Base-by-base conservation (phyloP, 2,888 invertebrate genomes). In the Pristionchus japonicus region DNA sequence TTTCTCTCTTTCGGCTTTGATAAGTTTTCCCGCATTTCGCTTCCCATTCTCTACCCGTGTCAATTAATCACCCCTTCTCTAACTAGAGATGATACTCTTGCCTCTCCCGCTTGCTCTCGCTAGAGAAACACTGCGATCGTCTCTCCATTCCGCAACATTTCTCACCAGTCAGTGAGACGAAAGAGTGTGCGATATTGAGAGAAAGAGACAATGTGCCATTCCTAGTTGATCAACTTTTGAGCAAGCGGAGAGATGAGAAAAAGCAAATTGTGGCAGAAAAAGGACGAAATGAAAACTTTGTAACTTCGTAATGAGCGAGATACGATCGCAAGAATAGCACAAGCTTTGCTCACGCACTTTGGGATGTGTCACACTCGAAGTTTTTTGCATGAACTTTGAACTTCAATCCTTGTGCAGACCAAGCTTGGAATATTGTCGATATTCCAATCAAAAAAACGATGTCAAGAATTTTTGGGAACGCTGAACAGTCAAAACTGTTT, bases 241-340 rank as follows among this genome's bases (percentile, higher is more conserved):
- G 77, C 27, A 77, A 77, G 77, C 77, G 77, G 27, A 47, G 43
- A 43, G 43, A 0, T 1, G 15, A 23, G 40, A 77, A 77, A 77
- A 77, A 77, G 77, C 77, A 77, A 77, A 77, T 20, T 77, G 13
- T 9, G 15, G 23, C 17, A 43, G 77, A 77, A 77, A 77, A 77
- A 77, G 77, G 47, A 23, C 13, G 70, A 74, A 77, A 77, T 34
- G 77, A 77, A 47, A 77, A 77, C 77, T 77, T 77, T 43, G 77
- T 77, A 77, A 77, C 77, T 77, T 77, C n/a, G 77, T 77, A 77
- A 77, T 77, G 47, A 70, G 67, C 2, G 70, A 13, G 31, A 64
- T 57, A n/a, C 27, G 31, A 64, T 64, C 31, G 20, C 61, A 61
- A 27, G 61, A 61, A 27, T 64, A 64, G n/a, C 57, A n/a, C 23